Percentiles rank a stretch among this genome's conserved stretches.
Conservation (phyloP, 2,888 invertebrate genomes). For the Synanthedon andrenaeformis region DNA sequence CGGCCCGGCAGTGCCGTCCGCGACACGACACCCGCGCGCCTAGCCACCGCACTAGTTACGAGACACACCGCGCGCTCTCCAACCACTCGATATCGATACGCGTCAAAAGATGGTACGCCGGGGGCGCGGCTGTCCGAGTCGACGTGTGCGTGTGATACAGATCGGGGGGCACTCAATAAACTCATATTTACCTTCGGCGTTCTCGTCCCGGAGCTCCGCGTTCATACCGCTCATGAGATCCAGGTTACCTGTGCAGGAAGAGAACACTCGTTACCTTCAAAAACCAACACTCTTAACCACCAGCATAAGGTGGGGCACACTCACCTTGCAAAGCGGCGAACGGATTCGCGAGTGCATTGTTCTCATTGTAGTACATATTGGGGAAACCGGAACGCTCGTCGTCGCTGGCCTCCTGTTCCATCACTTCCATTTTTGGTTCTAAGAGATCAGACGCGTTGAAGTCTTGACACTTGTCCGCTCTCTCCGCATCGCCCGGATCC, state of each 20-base stretch:
- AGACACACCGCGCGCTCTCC: slow-evolving; percentile 51
- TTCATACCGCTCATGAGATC: slow-evolving; percentile 59
- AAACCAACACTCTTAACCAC: background rate
- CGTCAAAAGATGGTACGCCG: slow-evolving; percentile 52
- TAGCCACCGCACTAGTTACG: slow-evolving; percentile 37
- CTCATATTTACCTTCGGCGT: slow-evolving; percentile 54
- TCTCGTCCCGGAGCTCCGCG: slow-evolving; percentile 57
- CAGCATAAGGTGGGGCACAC: background rate
- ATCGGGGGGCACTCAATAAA: slow-evolving; percentile 38
- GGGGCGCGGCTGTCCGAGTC: slow-evolving; percentile 70
- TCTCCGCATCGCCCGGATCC: slow-evolving; percentile 57
- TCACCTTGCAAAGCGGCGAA: slow-evolving; percentile 60
- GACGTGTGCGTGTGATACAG: slow-evolving; percentile 64
- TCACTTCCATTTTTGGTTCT: slow-evolving; percentile 79
- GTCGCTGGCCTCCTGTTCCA: slow-evolving; percentile 77
- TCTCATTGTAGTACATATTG: slow-evolving; percentile 55
- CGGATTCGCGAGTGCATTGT: slow-evolving; percentile 59
- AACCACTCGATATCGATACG: slow-evolving; percentile 22
- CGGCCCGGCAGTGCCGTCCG: slow-evolving; percentile 10
- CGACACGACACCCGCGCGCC: slow-evolving; percentile 59
- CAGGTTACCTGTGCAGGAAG: slow-evolving; percentile 49
- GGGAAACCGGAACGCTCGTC: slow-evolving; percentile 69
- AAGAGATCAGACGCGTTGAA: slow-evolving; percentile 60
- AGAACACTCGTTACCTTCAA: background rate
- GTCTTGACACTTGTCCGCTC: slow-evolving; percentile 52